phyloP scores from a whole-genome alignment of 2,888 invertebrate genomes.

The Meandrusa payeni region DNA sequence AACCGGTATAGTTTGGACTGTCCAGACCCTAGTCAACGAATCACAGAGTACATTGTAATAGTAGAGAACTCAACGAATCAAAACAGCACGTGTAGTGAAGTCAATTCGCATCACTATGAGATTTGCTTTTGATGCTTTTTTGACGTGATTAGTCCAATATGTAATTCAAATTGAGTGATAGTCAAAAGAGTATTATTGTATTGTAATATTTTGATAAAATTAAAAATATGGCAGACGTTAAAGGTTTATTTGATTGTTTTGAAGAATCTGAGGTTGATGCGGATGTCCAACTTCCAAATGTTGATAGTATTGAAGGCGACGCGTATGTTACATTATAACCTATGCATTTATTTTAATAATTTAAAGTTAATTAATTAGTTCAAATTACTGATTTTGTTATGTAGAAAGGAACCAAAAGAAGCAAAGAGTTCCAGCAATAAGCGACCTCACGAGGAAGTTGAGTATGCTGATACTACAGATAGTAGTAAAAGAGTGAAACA shows the following conservation, averaged over 20 bases:
- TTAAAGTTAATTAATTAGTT: background rate
- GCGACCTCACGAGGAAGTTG: constrained; percentile 58
- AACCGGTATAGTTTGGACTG: no score
- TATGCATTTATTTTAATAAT: constrained; percentile 32
- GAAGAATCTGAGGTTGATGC: constrained; percentile 52
- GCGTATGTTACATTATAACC: constrained; percentile 55
- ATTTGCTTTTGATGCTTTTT: no score
- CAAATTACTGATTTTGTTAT: constrained; percentile 19
- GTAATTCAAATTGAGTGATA: no score
- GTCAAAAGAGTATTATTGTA: no score
- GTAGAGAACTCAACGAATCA: no score
- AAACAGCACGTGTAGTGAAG: no score
- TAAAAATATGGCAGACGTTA: constrained; percentile 53
- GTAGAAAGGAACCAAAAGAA: constrained; percentile 36
- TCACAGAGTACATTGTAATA: no score
- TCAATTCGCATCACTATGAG: no score
- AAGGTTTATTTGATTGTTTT: constrained; percentile 68
- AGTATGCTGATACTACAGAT: constrained; percentile 50
- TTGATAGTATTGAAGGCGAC: constrained; percentile 38
- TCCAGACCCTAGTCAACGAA: no score
- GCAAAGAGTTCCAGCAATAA: constrained; percentile 42
- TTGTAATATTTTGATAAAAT: no score
- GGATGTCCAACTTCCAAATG: constrained; percentile 49
- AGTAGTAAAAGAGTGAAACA: constrained; percentile 47
- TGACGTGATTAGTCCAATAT: no score